phyloP scores from a whole-genome alignment of 1,140 invertebrate species.

The Drosophila tristis region DNA sequence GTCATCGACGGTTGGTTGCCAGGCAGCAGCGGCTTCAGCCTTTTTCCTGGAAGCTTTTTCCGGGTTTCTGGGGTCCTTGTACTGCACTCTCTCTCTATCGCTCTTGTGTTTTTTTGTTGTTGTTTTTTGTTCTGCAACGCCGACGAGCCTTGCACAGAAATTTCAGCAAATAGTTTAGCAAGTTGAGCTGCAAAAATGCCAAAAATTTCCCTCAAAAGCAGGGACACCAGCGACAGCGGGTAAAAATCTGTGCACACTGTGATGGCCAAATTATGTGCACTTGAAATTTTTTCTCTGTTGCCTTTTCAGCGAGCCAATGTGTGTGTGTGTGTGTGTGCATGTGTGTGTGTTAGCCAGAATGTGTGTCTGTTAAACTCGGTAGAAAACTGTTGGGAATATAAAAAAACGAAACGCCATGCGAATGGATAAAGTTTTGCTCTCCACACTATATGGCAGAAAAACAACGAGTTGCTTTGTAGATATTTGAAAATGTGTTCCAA shows the following conservation, averaged over 20 bases:
- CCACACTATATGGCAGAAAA: slow-evolving; percentile 35
- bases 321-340: slow-evolving; percentile 23
- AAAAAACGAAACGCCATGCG: slow-evolving; percentile 50
- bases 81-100: neutral
- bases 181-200: slow-evolving; percentile 76
- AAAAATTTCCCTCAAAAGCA: slow-evolving; percentile 51
- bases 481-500: slow-evolving; percentile 45
- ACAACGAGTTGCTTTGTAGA: slow-evolving; percentile 57
- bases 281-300: slow-evolving; percentile 51
- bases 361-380: slow-evolving; percentile 17
- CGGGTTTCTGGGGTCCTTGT: too few species aligned
- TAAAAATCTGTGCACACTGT: slow-evolving; percentile 59
- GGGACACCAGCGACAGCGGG: neutral
- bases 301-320: neutral
- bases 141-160: slow-evolving; percentile 52
- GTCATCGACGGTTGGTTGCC: slow-evolving; percentile 43
- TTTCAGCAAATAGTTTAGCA: slow-evolving; percentile 75
- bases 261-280: slow-evolving; percentile 73
- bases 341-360: neutral
- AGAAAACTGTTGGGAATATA: slow-evolving; percentile 57
- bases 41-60: slow-evolving; percentile 1
- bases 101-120: neutral
- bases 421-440: slow-evolving; percentile 59
- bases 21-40: slow-evolving; percentile 14
- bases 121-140: slow-evolving; percentile 38